Evolutionary conservation across 2,888 invertebrate species (phyloP), one percentile per base, ranked within the genome.

Genomic region (Molorchus minor): DNA sequence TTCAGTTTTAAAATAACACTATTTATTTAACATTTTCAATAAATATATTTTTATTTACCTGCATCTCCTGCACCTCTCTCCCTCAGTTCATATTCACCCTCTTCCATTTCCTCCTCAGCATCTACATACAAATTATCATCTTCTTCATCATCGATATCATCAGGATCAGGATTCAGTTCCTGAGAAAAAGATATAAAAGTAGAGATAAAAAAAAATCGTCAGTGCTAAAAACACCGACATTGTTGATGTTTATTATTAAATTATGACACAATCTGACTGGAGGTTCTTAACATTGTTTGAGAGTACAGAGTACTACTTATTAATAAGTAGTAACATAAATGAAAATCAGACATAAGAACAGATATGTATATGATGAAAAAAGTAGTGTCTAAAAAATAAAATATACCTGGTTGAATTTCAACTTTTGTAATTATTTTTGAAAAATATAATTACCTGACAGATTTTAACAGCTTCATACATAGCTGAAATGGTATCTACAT

Each of bases 401-500:
- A 10, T 19, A 47, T 10, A 46, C 21, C 1, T 45, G 40, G 12
- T 40, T 40, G 13, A 17, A 38, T 38, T 12, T 8, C 38, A 29
- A 38, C 38, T 38, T 13, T 5, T 10, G 13, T 38, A 13, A 38
- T 38, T 38, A 35, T 7, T 16, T 13, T 8, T 40, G 15, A 13
- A 4, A 17, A 45, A 10, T 43, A 29, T 36, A 41, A 55, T 58
- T 58, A 77, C 86, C 80, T 93, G 93, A 73, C 93, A 93, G 38
- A 88, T 85, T 63, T 85, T 87, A 84, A 94, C 87, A 4, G 91
- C 87, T 73, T 87, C 84, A 77, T 89, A 94, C 83, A 93, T 88
- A 8, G 82, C 80, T 60, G 87, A 86, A 66, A 93, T 83, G 52
- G 82, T 81, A 56, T 82, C 83, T 47, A 81, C 80, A 75, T 91